These are phyloP conservation scores for Propithecus perrieri DNA, from an alignment of 2,797 vertebrate genomes.

Conservation along the genomic window DNA sequence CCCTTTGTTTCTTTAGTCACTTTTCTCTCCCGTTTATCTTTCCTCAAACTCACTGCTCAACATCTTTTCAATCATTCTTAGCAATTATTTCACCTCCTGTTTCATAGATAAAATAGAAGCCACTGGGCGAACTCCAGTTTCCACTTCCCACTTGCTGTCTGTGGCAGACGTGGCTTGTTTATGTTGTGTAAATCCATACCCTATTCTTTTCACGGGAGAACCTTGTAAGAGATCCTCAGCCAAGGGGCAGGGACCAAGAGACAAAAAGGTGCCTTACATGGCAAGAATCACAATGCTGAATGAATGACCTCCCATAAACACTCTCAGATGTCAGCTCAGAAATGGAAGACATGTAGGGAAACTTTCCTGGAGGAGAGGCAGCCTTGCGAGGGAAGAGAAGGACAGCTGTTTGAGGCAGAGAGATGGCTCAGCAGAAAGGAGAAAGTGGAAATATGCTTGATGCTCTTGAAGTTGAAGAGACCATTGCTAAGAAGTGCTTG, in stretches of 20 bases:
- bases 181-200: too few species aligned
- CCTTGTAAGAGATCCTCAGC: neutral
- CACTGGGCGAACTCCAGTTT: neutral
- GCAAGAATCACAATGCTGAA: neutral
- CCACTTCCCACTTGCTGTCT: neutral
- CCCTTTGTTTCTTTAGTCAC: neutral
- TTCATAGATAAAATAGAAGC: neutral
- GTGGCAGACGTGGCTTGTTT: neutral
- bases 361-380: neutral
- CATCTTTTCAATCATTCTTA: neutral
- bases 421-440: neutral
- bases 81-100: neutral
- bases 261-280: neutral
- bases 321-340: neutral
- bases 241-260: neutral
- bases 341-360: neutral
- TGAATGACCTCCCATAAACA: neutral
- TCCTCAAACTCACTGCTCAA: neutral
- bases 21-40: neutral
- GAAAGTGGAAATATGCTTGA: neutral
- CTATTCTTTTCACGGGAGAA: neutral
- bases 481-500: neutral
- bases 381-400: neutral
- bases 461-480: neutral
- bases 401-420: neutral